phyloP scores from a whole-genome alignment of 1,140 invertebrate species.

The Caerostris extrusa region DNA sequence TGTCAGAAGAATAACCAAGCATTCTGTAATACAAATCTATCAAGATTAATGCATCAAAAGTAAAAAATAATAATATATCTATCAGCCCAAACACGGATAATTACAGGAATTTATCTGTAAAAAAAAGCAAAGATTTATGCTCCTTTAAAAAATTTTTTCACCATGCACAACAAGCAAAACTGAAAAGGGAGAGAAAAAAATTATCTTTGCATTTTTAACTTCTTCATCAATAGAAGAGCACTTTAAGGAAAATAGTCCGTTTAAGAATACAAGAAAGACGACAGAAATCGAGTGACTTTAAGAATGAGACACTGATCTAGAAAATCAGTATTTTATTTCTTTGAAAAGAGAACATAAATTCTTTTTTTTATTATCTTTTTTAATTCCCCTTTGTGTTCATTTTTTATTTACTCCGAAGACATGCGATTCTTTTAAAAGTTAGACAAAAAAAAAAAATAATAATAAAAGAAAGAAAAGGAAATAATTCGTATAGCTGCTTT shows the following conservation, averaged over 20 bases:
- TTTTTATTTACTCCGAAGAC: conserved; percentile 48
- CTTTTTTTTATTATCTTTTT: conserved; percentile 16
- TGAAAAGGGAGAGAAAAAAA: background rate
- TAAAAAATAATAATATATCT: background rate
- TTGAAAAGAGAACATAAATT: background rate
- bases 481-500: conserved; percentile 46
- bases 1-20: background rate
- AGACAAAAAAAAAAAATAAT: background rate
- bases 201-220: background rate
- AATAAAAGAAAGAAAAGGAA: conserved; percentile 46
- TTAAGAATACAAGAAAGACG: conserved; percentile 24
- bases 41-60: background rate
- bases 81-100: background rate
- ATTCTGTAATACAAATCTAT: background rate
- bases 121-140: background rate
- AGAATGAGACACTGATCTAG: background rate
- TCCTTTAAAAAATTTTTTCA: background rate
- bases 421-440: conserved; percentile 25
- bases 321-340: conserved; percentile 40
- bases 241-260: conserved; percentile 12
- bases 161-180: background rate
- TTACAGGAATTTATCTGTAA: background rate
- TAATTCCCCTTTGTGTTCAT: conserved; percentile 5
- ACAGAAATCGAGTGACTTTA: background rate
- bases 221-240: conserved; percentile 29